These are phyloP conservation scores for Eledone cirrhosa DNA, from an alignment of 2,888 invertebrate genomes.

Conservation along the genomic window DNA sequence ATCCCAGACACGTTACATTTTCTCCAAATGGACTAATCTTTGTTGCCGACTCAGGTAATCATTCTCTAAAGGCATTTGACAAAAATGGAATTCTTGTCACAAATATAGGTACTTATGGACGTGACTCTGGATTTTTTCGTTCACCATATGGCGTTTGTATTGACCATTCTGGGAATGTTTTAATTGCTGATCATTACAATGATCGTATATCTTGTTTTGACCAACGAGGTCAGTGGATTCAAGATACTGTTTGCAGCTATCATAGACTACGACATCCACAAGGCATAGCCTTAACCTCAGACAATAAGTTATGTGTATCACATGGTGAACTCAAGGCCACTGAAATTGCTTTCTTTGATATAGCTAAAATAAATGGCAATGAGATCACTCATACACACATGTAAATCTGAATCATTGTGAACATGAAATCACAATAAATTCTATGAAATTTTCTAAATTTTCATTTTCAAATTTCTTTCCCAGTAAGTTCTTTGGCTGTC, in stretches of 20 bases:
- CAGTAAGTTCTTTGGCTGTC: background rate
- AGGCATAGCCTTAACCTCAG: slow-evolving; percentile 41
- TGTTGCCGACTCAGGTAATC: slow-evolving; percentile 69
- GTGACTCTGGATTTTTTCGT: slow-evolving; percentile 67
- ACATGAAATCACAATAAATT: background rate
- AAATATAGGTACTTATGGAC: slow-evolving; percentile 68
- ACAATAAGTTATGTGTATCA: slow-evolving; percentile 40
- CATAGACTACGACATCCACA: slow-evolving; percentile 46
- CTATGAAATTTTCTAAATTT: background rate
- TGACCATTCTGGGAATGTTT: slow-evolving; percentile 67
- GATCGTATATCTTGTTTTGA: slow-evolving; percentile 51
- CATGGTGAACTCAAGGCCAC: slow-evolving; percentile 46
- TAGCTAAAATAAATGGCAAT: slow-evolving; percentile 41
- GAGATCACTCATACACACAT: slow-evolving; percentile 32
- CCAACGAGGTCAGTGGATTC: slow-evolving; percentile 48
- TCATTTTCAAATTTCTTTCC: background rate
- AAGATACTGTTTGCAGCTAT: slow-evolving; percentile 44
- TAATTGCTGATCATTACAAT: slow-evolving; percentile 70
- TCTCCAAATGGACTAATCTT: slow-evolving; percentile 65
- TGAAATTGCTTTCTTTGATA: slow-evolving; percentile 39
- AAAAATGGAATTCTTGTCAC: slow-evolving; percentile 65
- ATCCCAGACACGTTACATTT: slow-evolving; percentile 68
- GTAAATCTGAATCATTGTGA: background rate
- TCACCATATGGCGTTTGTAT: slow-evolving; percentile 69
- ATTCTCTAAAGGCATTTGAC: slow-evolving; percentile 68